These are phyloP conservation scores for Zaprionus vittiger DNA, from an alignment of 1,140 invertebrate species.

Conservation along the genomic window DNA sequence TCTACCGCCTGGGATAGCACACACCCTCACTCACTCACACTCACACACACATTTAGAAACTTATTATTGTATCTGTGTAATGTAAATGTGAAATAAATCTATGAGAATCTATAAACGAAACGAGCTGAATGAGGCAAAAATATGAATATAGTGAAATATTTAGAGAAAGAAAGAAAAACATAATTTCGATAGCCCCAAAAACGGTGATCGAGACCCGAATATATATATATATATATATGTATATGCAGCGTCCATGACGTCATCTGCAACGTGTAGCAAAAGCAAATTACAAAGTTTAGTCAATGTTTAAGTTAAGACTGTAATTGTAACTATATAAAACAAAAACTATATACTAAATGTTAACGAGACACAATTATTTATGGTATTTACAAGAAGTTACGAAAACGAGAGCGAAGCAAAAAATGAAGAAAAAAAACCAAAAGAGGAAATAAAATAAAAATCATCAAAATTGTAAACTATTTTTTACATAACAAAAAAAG, in stretches of 20 bases:
- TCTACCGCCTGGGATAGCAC: conserved; percentile 21
- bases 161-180: conserved; percentile 49
- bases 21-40: conserved; percentile 18
- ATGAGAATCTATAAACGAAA: conserved; percentile 19
- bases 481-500: conserved; percentile 70
- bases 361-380: conserved; percentile 80
- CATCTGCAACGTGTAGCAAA: conserved; percentile 68
- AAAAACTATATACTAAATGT: conserved; percentile 73
- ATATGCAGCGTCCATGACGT: conserved; percentile 38
- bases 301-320: conserved; percentile 79
- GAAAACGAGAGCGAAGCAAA: conserved; percentile 15
- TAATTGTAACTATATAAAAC: conserved; percentile 71
- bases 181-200: conserved; percentile 11
- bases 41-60: conserved; percentile 38
- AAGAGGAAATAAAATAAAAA: conserved; percentile 42
- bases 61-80: conserved; percentile 55
- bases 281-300: conserved; percentile 78
- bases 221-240: conserved; percentile 9
- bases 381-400: conserved; percentile 66
- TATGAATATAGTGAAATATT: conserved; percentile 70
- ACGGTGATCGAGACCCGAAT: not conserved
- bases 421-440: conserved; percentile 16
- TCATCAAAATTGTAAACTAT: conserved; percentile 77
- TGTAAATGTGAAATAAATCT: conserved; percentile 53
- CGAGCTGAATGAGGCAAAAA: conserved; percentile 34